Percentiles rank a stretch among this genome's conserved stretches.
phyloP scores from a whole-genome alignment of 1,140 invertebrate species.

The Drosophila auraria region DNA sequence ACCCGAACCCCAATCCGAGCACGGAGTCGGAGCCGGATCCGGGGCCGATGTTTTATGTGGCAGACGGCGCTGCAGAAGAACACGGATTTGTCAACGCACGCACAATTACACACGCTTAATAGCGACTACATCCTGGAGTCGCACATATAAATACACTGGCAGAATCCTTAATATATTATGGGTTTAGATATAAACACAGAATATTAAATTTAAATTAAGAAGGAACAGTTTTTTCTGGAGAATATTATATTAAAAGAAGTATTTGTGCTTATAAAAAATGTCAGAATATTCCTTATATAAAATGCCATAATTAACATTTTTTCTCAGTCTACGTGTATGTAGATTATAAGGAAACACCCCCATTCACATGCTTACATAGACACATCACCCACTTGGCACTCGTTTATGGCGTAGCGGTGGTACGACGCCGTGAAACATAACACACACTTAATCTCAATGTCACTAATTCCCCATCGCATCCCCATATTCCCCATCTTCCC shows the following conservation, averaged over 20 bases:
- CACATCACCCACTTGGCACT: conserved; percentile 58
- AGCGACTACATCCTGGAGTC: conserved; percentile 57
- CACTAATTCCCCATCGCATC: conserved; percentile 69
- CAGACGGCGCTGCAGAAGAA: conserved; percentile 61
- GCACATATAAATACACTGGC: conserved; percentile 7
- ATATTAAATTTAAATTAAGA: not conserved
- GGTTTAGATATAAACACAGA: not conserved
- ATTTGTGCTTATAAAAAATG: too few species aligned
- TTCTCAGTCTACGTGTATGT: conserved; percentile 2
- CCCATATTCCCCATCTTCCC: not conserved
- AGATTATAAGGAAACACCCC: conserved; percentile 19
- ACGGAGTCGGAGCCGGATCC: not conserved
- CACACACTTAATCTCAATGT: conserved; percentile 78
- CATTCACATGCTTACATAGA: conserved; percentile 41
- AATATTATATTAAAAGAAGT: too few species aligned
- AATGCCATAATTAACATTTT: not conserved
- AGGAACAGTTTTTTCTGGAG: not conserved
- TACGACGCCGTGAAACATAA: conserved; percentile 47
- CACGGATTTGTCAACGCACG: conserved; percentile 79
- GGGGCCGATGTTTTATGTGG: conserved; percentile 58
- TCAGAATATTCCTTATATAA: too few species aligned
- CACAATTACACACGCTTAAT: conserved; percentile 81
- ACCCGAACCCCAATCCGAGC: conserved; percentile 9
- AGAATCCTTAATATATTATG: not conserved
- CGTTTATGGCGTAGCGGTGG: conserved; percentile 30